Percentiles rank a stretch among this genome's conserved stretches.
phyloP scores from a whole-genome alignment of 2,113 vertebrate species.

The Cervus canadensis region DNA sequence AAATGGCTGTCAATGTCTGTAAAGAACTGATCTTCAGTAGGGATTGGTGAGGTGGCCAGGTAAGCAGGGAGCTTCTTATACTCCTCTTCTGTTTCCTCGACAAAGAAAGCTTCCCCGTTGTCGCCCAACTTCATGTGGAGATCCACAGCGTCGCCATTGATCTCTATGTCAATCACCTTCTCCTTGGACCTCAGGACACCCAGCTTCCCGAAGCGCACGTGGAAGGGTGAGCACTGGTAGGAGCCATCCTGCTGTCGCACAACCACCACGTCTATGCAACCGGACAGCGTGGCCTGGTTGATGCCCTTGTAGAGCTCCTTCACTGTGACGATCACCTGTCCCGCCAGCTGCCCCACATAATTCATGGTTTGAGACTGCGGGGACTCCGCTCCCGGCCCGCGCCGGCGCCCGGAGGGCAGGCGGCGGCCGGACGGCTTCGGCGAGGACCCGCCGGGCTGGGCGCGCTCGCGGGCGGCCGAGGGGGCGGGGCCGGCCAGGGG shows the following conservation, averaged over 20 bases:
- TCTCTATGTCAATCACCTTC: constrained; percentile 98
- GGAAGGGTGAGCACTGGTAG: constrained; percentile 95
- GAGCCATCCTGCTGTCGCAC: constrained; percentile 92
- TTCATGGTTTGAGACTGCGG: constrained; percentile 93
- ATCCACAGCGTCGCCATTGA: constrained; percentile 93
- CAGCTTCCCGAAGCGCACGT: constrained; percentile 96
- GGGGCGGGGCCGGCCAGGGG: too few relatives aligned
- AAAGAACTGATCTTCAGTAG: constrained; percentile 88
- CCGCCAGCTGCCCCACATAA: constrained; percentile 96
- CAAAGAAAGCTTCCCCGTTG: constrained; percentile 98
- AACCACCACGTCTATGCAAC: constrained; percentile 96
- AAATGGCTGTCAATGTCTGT: constrained; percentile 81
- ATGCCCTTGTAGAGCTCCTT: constrained; percentile 97
- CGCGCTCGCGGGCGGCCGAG: too few relatives aligned
- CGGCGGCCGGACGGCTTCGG: too few relatives aligned
- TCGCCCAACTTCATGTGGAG: constrained; percentile 98
- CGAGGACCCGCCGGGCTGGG: too few relatives aligned
- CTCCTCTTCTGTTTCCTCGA: constrained; percentile 90
- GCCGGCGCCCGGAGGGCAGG: too few relatives aligned
- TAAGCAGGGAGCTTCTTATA: constrained; percentile 91
- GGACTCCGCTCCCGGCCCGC: too few relatives aligned
- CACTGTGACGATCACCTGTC: constrained; percentile 95
- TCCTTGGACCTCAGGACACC: constrained; percentile 95
- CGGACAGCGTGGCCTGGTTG: constrained; percentile 95
- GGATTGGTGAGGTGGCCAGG: constrained; percentile 95